Evolutionary conservation across 2,797 vertebrate species (phyloP).

Genomic region (Austrolebias charrua): DNA sequence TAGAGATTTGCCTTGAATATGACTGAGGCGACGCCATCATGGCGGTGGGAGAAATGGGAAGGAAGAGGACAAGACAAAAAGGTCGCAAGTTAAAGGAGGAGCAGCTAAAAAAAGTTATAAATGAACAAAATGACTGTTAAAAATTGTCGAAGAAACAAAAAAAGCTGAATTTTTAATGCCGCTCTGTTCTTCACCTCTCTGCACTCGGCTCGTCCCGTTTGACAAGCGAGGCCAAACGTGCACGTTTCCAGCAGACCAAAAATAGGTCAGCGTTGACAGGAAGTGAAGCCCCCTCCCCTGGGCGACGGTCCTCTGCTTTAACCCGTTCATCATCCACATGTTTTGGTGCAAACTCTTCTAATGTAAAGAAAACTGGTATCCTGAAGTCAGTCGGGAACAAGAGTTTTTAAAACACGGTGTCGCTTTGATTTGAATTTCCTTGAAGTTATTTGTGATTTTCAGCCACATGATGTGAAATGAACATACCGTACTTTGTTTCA

Average conservation of each 20-base stretch:
- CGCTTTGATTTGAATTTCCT: not conserved
- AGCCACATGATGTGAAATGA: too few species aligned
- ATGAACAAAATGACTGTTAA: not conserved
- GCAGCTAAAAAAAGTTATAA: not conserved
- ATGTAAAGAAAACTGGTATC: not conserved
- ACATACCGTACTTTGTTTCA: not conserved
- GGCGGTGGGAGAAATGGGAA: conserved; percentile 3
- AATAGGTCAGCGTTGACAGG: conserved; percentile 16
- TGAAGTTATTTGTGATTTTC: not conserved
- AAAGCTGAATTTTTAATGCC: not conserved
- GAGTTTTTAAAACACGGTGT: not conserved
- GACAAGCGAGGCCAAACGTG: conserved; percentile 3
- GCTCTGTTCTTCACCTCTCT: not conserved
- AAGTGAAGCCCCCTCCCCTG: conserved; percentile 5
- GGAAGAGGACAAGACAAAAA: not conserved
- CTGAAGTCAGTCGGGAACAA: not conserved
- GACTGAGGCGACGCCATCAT: conserved; percentile 20
- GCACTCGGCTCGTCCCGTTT: not conserved
- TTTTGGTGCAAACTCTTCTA: not conserved
- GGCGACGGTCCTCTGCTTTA: conserved; percentile 4
- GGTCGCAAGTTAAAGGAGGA: conserved; percentile 15
- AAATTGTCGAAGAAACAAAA: not conserved
- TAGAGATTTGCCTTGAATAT: conserved; percentile 47
- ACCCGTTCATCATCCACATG: not conserved
- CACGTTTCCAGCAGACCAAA: conserved; percentile 3